Evolutionary conservation across 2,113 vertebrate species (phyloP).

Genomic region (Mohoua ochrocephala): DNA sequence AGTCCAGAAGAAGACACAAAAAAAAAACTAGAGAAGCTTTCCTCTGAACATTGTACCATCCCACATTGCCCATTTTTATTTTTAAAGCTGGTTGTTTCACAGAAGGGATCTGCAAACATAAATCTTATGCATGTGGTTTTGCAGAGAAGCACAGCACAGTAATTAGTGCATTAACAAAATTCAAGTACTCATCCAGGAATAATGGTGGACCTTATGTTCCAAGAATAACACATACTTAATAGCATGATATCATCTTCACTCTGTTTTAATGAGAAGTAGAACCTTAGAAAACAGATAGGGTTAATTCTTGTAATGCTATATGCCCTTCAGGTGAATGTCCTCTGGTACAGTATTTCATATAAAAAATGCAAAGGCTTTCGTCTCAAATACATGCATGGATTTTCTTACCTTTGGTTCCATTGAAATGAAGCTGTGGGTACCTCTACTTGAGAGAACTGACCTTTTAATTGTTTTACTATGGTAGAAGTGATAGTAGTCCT

Average conservation of each 20-base stretch:
- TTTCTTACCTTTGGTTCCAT: slow-evolving; percentile 98
- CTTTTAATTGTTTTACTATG: slow-evolving; percentile 98
- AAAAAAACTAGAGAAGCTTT: not conserved
- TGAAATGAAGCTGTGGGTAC: slow-evolving; percentile 97
- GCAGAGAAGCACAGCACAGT: not conserved
- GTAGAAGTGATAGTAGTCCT: slow-evolving; percentile 98
- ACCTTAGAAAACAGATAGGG: slow-evolving; percentile 30
- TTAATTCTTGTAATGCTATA: slow-evolving; percentile 58
- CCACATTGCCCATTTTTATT: not conserved
- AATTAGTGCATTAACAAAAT: not conserved
- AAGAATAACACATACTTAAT: not conserved
- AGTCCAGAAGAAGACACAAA: not conserved
- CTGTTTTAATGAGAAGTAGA: slow-evolving; percentile 31
- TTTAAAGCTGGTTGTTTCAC: not conserved
- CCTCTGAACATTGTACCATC: not conserved
- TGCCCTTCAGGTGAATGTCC: slow-evolving; percentile 14
- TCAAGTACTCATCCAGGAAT: not conserved
- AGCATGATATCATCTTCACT: not conserved
- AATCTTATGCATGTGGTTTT: not conserved
- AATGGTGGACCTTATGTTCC: not conserved
- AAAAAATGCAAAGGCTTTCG: slow-evolving; percentile 77
- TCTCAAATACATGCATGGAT: slow-evolving; percentile 54
- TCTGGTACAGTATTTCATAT: slow-evolving; percentile 67
- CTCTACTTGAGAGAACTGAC: slow-evolving; percentile 90
- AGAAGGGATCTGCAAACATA: not conserved